Evolutionary conservation across 2,113 vertebrate genomes (phyloP).

Genomic region (Hemichromis elongatus): DNA sequence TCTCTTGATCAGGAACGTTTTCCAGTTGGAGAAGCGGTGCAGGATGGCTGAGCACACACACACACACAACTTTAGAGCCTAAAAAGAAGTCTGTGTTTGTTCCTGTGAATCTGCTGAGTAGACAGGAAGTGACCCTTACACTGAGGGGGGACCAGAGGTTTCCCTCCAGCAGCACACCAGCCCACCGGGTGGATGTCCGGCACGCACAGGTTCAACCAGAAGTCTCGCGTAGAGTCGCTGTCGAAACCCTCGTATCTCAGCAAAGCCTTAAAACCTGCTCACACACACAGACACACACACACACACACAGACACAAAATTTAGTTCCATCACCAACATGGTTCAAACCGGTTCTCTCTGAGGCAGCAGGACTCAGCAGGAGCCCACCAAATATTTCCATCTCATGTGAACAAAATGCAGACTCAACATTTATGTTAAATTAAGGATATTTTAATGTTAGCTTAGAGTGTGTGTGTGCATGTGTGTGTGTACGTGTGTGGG

Average conservation of each 20-base stretch:
- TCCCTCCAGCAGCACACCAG: conserved; percentile 90
- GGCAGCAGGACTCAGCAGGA: background rate
- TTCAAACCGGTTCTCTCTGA: background rate
- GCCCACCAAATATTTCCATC: background rate
- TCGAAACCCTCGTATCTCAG: conserved; percentile 91
- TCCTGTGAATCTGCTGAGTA: background rate
- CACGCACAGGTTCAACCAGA: conserved; percentile 88
- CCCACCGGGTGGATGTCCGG: conserved; percentile 90
- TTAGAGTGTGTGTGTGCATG: too few species aligned
- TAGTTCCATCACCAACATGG: background rate
- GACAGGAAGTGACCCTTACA: conserved; percentile 7
- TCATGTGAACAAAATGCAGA: background rate
- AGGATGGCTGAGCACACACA: conserved; percentile 78
- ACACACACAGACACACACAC: background rate
- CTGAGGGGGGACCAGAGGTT: conserved; percentile 87
- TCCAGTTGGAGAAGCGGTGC: conserved; percentile 95
- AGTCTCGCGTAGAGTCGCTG: conserved; percentile 83
- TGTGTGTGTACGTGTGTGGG: too few species aligned
- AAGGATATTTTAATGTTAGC: background rate
- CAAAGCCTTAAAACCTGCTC: conserved; percentile 85
- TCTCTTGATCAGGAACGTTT: conserved; percentile 92
- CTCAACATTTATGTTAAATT: background rate
- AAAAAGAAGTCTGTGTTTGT: background rate
- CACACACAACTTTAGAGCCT: background rate
- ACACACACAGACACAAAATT: rapidly evolving